Base-by-base conservation (phyloP, 1,140 invertebrate genomes). In the Aphelenchoides fujianensis region DNA sequence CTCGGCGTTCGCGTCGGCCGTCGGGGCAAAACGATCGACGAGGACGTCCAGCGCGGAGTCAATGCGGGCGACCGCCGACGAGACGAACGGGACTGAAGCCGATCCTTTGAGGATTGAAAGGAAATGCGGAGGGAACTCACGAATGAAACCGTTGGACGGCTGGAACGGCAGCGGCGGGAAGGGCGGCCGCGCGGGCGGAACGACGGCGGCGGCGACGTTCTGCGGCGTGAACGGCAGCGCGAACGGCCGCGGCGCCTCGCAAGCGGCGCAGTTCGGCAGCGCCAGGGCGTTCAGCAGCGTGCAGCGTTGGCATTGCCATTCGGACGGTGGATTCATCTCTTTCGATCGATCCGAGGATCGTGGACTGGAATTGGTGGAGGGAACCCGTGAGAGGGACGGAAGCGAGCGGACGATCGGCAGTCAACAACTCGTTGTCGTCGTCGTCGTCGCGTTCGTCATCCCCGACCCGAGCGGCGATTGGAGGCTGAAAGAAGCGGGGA, bases 31-130 rank as follows among this genome's bases (percentile, higher is more conserved):
- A 37, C 30, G 37, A 7, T n/a, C 30, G 1, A 68, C 32, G 23
- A 74, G 31, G 19, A 76, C 30, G 41, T 74, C 73, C 30, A 74
- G 2, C 52, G 74, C 73, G 12, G 63, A 74, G 36, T 74, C 73
- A 19, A 74, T 48, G 12, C 41, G 41, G 0, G 7, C 71, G 28
- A 75, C 27, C 1, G n/a, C 68, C 23, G 16, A 35, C 27, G n/a
- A 71, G 16, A 3, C 2, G 5, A 52, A 31, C 32, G n/a, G 28
- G 19, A 27, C 32, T 7, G 31, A 27, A 16, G 3, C n/a, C n/a
- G n/a, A n/a, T n/a, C n/a, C n/a, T n/a, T n/a, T n/a, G n/a, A n/a
- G n/a, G n/a, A n/a, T n/a, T n/a, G n/a, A n/a, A 28, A 34, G 61
- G 61, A 48, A 48, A 48, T 48, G 41, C 41, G 59, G 19, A 66